Conservation (phyloP, 2,113 vertebrate genomes). For the Lagopus muta region DNA sequence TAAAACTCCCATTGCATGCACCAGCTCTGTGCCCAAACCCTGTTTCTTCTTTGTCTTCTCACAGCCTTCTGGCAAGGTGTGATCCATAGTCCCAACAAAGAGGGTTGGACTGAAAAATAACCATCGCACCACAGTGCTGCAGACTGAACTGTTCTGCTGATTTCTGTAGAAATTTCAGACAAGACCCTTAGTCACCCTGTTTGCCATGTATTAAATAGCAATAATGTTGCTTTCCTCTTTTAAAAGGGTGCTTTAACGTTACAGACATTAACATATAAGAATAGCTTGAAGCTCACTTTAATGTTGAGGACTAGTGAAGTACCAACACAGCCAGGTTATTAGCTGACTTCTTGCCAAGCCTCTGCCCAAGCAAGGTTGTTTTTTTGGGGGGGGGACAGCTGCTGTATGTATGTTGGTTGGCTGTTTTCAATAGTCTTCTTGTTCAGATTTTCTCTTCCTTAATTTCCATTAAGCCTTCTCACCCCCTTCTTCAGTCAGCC, state of each 20-base stretch:
- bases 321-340: not conserved
- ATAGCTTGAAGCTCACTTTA: not conserved
- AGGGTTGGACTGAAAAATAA: not conserved
- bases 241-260: not conserved
- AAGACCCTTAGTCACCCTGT: not conserved
- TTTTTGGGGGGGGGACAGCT: not conserved
- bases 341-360: not conserved
- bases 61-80: not conserved
- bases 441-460: not conserved
- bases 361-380: not conserved
- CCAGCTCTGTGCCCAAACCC: not conserved
- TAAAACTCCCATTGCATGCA: accelerated
- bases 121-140: accelerated
- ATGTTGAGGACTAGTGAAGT: not conserved
- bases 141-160: not conserved
- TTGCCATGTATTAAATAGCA: not conserved
- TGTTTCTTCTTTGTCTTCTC: not conserved
- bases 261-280: not conserved
- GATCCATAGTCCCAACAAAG: accelerated
- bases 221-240: not conserved
- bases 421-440: not conserved
- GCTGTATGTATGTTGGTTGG: not conserved
- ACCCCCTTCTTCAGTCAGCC: accelerated
- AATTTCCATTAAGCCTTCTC: not conserved
- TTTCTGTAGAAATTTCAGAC: not conserved